phyloP scores from a whole-genome alignment of 2,888 invertebrate species.

The Shargacucullia verbasci region DNA sequence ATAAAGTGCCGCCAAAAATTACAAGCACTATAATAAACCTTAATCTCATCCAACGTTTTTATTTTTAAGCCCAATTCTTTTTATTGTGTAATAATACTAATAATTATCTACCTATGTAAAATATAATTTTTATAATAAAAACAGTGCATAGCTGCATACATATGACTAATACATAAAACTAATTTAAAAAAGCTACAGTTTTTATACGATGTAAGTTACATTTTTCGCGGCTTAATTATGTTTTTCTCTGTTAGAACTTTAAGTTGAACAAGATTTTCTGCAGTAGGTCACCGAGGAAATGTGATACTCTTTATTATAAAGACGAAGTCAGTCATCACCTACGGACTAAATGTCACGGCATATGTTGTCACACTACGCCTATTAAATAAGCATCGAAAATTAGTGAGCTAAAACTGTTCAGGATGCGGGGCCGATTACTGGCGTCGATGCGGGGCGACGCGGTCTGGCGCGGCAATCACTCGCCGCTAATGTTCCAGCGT shows the following conservation, averaged over 20 bases:
- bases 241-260: too few relatives aligned
- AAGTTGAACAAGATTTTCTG: too few relatives aligned
- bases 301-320: too few relatives aligned
- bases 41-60: slow-evolving; percentile 35
- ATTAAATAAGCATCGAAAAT: slow-evolving; percentile 48
- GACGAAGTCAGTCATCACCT: not conserved
- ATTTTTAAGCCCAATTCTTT: slow-evolving; percentile 10
- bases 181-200: too few relatives aligned
- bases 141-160: too few relatives aligned
- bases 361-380: slow-evolving; percentile 26
- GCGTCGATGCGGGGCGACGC: slow-evolving; percentile 4
- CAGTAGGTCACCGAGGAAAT: too few relatives aligned
- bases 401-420: slow-evolving; percentile 26
- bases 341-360: slow-evolving; percentile 18
- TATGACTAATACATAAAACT: too few relatives aligned
- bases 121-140: too few relatives aligned
- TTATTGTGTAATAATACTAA: slow-evolving; percentile 6
- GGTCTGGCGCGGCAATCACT: slow-evolving; percentile 60
- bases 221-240: not conserved
- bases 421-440: slow-evolving; percentile 6
- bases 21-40: slow-evolving; percentile 51
- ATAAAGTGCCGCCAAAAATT: slow-evolving; percentile 53
- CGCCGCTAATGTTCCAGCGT: slow-evolving; percentile 69
- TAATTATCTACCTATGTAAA: too few relatives aligned
- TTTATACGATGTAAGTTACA: too few relatives aligned